Evolutionary conservation across 2,113 vertebrate species (phyloP).

Genomic region (Esox niger): DNA sequence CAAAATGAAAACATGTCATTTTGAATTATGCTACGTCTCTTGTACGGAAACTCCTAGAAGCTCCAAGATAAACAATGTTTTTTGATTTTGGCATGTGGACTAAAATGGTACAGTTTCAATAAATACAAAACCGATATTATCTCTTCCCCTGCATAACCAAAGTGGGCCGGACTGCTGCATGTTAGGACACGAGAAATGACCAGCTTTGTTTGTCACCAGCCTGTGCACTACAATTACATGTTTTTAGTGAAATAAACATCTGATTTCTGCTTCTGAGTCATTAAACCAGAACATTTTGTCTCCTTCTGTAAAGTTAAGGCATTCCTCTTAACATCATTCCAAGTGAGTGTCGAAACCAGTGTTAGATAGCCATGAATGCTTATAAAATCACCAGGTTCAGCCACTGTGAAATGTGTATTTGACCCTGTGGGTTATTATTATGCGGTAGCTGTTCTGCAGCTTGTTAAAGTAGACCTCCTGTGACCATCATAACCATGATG

Average conservation of each 20-base stretch:
- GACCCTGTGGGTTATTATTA: slow-evolving; percentile 8
- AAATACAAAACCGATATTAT: not conserved
- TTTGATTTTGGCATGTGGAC: not conserved
- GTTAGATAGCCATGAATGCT: not conserved
- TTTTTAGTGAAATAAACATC: not conserved
- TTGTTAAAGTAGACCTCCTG: slow-evolving; percentile 19
- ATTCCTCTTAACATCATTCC: not conserved
- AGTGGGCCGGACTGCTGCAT: not conserved
- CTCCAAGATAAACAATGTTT: slow-evolving; percentile 5
- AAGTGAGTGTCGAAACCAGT: not conserved
- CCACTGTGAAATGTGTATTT: slow-evolving; percentile 5
- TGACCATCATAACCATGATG: not conserved
- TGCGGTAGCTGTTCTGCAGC: slow-evolving; percentile 16
- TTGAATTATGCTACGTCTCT: slow-evolving; percentile 6
- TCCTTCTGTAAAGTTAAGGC: slow-evolving; percentile 11
- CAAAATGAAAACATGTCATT: not conserved
- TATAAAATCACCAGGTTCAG: not conserved
- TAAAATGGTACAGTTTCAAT: not conserved
- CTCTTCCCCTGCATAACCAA: not conserved
- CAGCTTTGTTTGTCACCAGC: slow-evolving; percentile 24
- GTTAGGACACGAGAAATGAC: not conserved
- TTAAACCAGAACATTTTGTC: not conserved
- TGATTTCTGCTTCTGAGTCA: not conserved
- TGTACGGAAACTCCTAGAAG: not conserved
- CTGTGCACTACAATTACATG: not conserved